These are phyloP conservation scores for Lepidochitona cinerea DNA, from an alignment of 2,888 invertebrate genomes.

Conservation along the genomic window DNA sequence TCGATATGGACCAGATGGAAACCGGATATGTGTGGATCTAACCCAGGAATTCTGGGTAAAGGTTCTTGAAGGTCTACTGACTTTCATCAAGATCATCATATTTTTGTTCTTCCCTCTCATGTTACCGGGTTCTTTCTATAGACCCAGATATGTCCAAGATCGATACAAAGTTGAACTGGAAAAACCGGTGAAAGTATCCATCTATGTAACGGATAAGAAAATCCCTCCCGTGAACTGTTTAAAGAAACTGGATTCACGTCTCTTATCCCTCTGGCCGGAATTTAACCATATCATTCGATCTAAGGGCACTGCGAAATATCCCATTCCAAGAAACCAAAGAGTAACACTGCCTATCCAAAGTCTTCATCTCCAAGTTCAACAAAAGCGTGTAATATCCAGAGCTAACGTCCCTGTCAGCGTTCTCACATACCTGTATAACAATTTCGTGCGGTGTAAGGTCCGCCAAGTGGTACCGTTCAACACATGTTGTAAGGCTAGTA, in stretches of 20 bases:
- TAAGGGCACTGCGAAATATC: not conserved
- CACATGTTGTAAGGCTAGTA: not conserved
- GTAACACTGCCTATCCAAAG: not conserved
- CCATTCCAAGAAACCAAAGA: not conserved
- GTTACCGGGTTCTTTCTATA: constrained; percentile 28
- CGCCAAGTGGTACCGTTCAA: not conserved
- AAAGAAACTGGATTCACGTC: not conserved
- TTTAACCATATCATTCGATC: not conserved
- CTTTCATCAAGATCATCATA: constrained; percentile 29
- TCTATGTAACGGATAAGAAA: not conserved
- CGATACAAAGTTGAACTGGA: not conserved
- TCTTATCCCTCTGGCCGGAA: not conserved
- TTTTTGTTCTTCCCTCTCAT: constrained; percentile 35
- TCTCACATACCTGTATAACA: constrained; percentile 6
- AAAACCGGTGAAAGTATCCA: not conserved
- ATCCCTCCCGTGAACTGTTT: not conserved
- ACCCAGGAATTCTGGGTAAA: constrained; percentile 21
- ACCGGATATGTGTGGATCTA: constrained; percentile 19
- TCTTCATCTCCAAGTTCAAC: constrained; percentile 2
- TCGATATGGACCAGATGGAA: not conserved
- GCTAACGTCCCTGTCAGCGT: constrained; percentile 13
- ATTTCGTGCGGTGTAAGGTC: constrained; percentile 2
- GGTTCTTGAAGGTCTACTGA: constrained; percentile 20
- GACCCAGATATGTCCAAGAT: not conserved
- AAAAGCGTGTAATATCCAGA: constrained; percentile 5